A percentile compares a stretch with the other conserved stretches of the same genome.
Conservation (phyloP, 2,113 vertebrate genomes). For the Dissostichus mawsoni region DNA sequence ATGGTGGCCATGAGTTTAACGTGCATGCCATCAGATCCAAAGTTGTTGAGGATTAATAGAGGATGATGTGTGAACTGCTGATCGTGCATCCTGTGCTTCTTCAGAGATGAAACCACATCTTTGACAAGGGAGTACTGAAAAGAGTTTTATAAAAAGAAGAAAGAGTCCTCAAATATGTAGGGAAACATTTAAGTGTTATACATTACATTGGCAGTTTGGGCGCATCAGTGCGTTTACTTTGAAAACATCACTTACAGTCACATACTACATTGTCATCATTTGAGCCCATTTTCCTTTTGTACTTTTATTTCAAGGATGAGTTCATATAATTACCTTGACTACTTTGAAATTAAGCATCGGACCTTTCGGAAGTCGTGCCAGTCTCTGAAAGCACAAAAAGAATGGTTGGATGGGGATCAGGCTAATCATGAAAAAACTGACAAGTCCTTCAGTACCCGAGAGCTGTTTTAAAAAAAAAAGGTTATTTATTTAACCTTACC, state of each 20-base stretch:
- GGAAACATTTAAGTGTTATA: fast-evolving
- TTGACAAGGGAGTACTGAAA: constrained; percentile 89
- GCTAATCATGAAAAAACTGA: fast-evolving
- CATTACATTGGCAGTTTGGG: neutral
- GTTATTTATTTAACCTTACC: constrained; percentile 76
- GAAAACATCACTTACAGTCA: constrained; percentile 79
- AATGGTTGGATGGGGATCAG: no score
- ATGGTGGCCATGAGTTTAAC: constrained; percentile 93
- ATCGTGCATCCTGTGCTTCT: constrained; percentile 93
- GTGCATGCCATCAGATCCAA: constrained; percentile 90
- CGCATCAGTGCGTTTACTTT: constrained; percentile 84
- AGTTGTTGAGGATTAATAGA: constrained; percentile 92
- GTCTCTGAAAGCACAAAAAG: constrained; percentile 79
- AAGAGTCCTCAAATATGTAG: neutral
- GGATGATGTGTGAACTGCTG: constrained; percentile 93
- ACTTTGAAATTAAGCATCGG: constrained; percentile 90
- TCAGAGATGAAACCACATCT: constrained; percentile 91
- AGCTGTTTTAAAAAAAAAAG: neutral
- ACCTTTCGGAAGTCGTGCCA: constrained; percentile 92
- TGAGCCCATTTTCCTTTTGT: constrained; percentile 19
- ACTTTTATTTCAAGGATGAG: fast-evolving
- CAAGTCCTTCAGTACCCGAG: no score
- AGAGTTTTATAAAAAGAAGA: neutral
- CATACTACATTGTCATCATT: constrained; percentile 65
- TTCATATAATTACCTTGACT: constrained; percentile 80